phyloP scores from a whole-genome alignment of 2,797 vertebrate genomes.

The Phrynocephalus guinanensis region DNA sequence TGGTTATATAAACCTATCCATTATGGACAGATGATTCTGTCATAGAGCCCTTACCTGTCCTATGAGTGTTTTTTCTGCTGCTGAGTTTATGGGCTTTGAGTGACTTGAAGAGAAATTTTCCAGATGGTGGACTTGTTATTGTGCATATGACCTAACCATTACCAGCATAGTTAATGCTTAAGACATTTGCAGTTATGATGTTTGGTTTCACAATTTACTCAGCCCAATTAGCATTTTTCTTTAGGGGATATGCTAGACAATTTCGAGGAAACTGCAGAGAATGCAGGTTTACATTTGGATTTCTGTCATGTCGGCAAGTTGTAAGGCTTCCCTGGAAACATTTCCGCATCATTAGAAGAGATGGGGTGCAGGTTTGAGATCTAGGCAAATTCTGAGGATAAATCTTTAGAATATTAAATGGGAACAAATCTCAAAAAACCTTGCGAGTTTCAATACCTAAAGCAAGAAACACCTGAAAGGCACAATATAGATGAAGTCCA shows the following conservation, averaged over 20 bases:
- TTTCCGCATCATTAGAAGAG: conserved; percentile 18
- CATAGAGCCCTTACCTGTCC: conserved; percentile 51
- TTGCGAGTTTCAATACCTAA: neutral
- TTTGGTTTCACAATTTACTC: conserved; percentile 38
- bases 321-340: neutral
- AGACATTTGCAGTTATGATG: conserved; percentile 32
- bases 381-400: conserved; percentile 1
- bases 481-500: neutral
- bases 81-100: conserved; percentile 20
- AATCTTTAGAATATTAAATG: neutral
- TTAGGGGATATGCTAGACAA: conserved; percentile 26
- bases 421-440: neutral
- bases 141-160: neutral
- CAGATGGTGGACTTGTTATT: conserved; percentile 33
- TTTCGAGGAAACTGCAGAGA: conserved; percentile 1
- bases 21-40: conserved; percentile 54
- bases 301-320: conserved; percentile 25
- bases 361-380: neutral
- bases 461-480: neutral
- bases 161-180: conserved; percentile 25
- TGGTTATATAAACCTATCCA: conserved; percentile 53
- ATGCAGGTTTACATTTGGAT: neutral
- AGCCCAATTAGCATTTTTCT: conserved; percentile 27
- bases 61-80: conserved; percentile 32
- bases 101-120: conserved; percentile 2